These are phyloP conservation scores for Napeogenes sylphis DNA, from an alignment of 2,888 invertebrate genomes.

Conservation along the genomic window DNA sequence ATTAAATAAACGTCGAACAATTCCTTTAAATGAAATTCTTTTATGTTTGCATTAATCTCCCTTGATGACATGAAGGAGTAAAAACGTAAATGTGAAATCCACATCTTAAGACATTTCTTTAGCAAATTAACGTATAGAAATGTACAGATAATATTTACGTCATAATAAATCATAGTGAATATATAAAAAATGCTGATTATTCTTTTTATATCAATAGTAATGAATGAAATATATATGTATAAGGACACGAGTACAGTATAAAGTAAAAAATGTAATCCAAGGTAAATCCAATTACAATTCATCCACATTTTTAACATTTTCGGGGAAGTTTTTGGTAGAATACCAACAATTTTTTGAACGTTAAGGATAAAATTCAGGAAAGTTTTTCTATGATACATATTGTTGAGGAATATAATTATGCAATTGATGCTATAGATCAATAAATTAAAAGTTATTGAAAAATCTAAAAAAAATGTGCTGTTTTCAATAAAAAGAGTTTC, in stretches of 20 bases:
- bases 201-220: neutral
- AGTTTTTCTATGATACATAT: slow-evolving; percentile 11
- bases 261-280: neutral
- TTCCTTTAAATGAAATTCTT: neutral
- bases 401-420: slow-evolving; percentile 18
- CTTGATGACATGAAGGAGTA: neutral
- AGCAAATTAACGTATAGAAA: slow-evolving; percentile 16
- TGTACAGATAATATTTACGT: slow-evolving; percentile 21
- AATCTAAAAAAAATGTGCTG: neutral
- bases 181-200: slow-evolving; percentile 5
- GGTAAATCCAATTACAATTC: slow-evolving; percentile 9
- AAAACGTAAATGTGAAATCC: slow-evolving; percentile 15
- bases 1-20: slow-evolving; percentile 12
- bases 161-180: slow-evolving; percentile 15
- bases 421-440: slow-evolving; percentile 8
- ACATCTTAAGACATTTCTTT: slow-evolving; percentile 10
- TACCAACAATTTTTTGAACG: slow-evolving; percentile 18
- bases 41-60: neutral
- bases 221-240: neutral
- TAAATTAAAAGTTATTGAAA: slow-evolving; percentile 7
- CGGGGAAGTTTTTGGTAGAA: neutral
- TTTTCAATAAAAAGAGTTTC: too few relatives aligned
- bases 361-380: slow-evolving; percentile 19
- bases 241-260: neutral
- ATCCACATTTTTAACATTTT: slow-evolving; percentile 16